Evolutionary conservation across 2,888 invertebrate genomes (phyloP).

Genomic region (Andrena camellia): DNA sequence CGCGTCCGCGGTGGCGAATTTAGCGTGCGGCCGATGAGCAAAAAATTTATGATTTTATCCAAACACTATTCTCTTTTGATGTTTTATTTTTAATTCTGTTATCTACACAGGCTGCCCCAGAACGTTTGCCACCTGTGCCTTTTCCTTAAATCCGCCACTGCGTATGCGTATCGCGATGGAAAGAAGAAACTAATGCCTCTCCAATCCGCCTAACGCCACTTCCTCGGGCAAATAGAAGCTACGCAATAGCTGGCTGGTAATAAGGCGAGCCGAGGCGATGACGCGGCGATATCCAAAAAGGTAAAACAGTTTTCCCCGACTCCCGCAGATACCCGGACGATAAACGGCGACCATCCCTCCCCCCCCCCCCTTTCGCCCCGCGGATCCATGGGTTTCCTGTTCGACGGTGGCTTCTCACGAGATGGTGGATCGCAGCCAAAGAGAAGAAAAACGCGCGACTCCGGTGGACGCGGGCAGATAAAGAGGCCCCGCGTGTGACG

Average conservation of each 20-base stretch:
- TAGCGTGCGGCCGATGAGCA: no score
- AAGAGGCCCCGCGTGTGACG: slow-evolving; percentile 38
- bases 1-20: no score
- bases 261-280: slow-evolving; percentile 45
- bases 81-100: no score
- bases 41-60: no score
- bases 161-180: background rate
- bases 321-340: slow-evolving; percentile 30
- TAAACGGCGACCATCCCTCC: slow-evolving; percentile 30
- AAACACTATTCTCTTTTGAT: no score
- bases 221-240: slow-evolving; percentile 10
- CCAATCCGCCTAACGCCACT: slow-evolving; percentile 4
- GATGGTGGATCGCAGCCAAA: background rate
- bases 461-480: slow-evolving; percentile 8
- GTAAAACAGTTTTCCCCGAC: slow-evolving; percentile 54
- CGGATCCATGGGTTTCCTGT: slow-evolving; percentile 21
- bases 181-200: slow-evolving; percentile 22
- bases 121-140: background rate
- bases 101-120: no score
- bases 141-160: background rate
- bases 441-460: background rate
- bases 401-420: slow-evolving; percentile 26
- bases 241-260: slow-evolving; percentile 30
- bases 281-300: slow-evolving; percentile 63
- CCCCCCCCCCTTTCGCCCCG: background rate